A percentile compares a stretch with the other conserved stretches of the same genome.
Evolutionary conservation across 2,888 invertebrate genomes (phyloP).

Genomic region (Drosophila incognita): DNA sequence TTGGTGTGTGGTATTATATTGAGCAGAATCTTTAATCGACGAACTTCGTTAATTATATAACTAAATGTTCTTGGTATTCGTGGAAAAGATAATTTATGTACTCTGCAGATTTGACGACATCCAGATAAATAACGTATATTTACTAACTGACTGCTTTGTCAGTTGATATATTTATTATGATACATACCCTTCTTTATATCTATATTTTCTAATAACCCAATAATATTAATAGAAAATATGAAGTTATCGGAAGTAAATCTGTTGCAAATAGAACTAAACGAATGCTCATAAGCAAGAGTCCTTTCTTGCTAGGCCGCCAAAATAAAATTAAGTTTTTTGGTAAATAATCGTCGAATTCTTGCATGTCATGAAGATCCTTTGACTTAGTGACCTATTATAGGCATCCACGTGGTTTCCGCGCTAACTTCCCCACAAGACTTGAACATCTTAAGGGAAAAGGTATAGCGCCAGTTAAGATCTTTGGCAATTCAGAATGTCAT

Average conservation of each 20-base stretch:
- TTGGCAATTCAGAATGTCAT: neutral
- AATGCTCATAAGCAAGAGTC: neutral
- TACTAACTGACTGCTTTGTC: neutral
- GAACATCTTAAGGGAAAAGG: neutral
- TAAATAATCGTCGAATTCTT: neutral
- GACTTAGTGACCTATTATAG: neutral
- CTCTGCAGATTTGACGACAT: neutral
- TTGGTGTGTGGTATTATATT: neutral
- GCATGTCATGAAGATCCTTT: neutral
- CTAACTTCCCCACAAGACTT: neutral
- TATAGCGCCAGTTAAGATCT: neutral
- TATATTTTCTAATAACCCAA: neutral
- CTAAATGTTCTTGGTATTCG: neutral
- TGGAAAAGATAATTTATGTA: neutral
- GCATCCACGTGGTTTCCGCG: neutral
- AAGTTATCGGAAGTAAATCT: neutral
- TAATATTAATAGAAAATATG: neutral
- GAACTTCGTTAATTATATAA: neutral
- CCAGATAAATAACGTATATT: neutral
- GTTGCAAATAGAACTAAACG: neutral
- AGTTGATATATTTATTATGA: neutral
- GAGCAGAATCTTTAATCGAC: neutral
- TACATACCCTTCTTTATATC: too few relatives aligned
- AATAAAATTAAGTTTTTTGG: neutral
- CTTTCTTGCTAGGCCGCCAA: neutral